Percentiles rank a stretch among this genome's conserved stretches.
These are phyloP conservation scores for Valencia hispanica DNA, from an alignment of 2,797 vertebrate species.

Conservation along the genomic window DNA sequence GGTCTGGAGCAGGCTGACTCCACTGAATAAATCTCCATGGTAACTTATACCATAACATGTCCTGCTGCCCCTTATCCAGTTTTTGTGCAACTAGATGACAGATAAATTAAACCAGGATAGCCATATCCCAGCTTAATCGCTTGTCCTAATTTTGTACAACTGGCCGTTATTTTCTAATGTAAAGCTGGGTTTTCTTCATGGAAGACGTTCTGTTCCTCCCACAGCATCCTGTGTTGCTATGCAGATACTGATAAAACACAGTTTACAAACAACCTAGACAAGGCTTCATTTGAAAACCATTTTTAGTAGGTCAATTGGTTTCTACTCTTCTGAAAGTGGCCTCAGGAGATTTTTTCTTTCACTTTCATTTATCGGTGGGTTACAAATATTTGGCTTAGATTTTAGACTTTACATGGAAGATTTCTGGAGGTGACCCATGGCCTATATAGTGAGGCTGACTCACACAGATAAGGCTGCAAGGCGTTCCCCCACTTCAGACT, in stretches of 20 bases:
- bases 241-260: not conserved
- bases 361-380: conserved; percentile 39
- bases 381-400: conserved; percentile 47
- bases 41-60: too few species aligned
- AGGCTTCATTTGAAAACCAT: conserved; percentile 1
- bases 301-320: not conserved
- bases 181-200: conserved; percentile 7
- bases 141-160: too few species aligned
- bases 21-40: too few species aligned
- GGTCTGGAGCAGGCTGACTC: too few species aligned
- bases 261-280: not conserved
- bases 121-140: too few species aligned
- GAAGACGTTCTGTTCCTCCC: conserved; percentile 2
- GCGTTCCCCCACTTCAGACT: conserved; percentile 42
- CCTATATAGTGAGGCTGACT: conserved; percentile 40
- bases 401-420: conserved; percentile 20
- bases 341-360: conserved; percentile 34
- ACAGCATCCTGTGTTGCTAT: not conserved
- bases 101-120: too few species aligned
- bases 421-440: conserved; percentile 29
- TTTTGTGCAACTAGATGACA: too few species aligned
- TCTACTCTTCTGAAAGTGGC: conserved; percentile 16
- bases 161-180: not conserved
- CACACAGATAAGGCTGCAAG: conserved; percentile 58
- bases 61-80: too few species aligned